Evolutionary conservation across 2,113 vertebrate genomes (phyloP).

Genomic region (Indicator indicator): DNA sequence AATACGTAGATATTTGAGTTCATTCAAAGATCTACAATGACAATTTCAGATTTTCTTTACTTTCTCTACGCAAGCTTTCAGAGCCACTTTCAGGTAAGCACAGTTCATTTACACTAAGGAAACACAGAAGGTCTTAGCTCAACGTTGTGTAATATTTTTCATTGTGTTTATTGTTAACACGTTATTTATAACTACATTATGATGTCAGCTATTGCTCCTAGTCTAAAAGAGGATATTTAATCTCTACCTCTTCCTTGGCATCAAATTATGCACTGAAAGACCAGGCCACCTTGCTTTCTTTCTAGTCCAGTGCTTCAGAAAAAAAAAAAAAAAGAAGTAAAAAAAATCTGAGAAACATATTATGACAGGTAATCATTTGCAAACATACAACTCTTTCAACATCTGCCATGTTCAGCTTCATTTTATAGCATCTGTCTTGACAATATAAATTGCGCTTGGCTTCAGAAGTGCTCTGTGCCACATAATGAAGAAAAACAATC

Average conservation of each 20-base stretch:
- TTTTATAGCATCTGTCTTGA: conserved; percentile 71
- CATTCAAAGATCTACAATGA: not conserved
- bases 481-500: conserved; percentile 54
- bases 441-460: conserved; percentile 67
- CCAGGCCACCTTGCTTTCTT: conserved; percentile 24
- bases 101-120: not conserved
- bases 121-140: not conserved
- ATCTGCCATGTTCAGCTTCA: conserved; percentile 62
- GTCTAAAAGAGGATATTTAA: not conserved
- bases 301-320: conserved; percentile 9
- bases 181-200: not conserved
- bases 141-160: not conserved
- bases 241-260: not conserved
- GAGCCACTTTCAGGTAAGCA: not conserved
- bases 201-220: not conserved
- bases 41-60: not conserved
- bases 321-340: not conserved
- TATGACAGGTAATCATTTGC: conserved; percentile 75
- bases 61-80: not conserved
- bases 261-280: conserved; percentile 38
- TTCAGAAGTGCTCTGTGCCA: conserved; percentile 48
- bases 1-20: not conserved
- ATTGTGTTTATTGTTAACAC: not conserved
- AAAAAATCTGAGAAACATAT: conserved; percentile 48
- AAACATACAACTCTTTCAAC: conserved; percentile 72